Percentiles rank a stretch among this genome's conserved stretches.
phyloP scores from a whole-genome alignment of 1,140 invertebrate species.

The Trichoplusia ni region DNA sequence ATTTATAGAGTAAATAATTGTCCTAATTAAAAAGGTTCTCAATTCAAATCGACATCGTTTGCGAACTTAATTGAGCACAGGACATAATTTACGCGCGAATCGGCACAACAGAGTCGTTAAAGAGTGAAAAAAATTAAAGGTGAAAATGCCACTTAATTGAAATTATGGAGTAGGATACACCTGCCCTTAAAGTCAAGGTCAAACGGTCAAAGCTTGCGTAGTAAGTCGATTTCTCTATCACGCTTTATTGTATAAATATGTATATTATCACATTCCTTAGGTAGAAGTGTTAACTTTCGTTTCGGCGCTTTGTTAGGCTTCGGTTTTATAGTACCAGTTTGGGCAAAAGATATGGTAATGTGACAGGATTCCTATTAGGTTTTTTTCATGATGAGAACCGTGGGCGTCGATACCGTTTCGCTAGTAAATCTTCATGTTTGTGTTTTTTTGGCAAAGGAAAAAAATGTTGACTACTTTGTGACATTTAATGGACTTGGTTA shows the following conservation, averaged over 20 bases:
- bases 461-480: no score
- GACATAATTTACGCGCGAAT: no score
- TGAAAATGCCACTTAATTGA: slow-evolving; percentile 31
- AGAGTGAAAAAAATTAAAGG: neutral
- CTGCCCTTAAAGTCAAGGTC: slow-evolving; percentile 75
- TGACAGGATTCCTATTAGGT: slow-evolving; percentile 25
- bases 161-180: slow-evolving; percentile 43
- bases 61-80: no score
- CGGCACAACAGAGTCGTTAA: no score
- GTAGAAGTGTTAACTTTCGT: slow-evolving; percentile 47
- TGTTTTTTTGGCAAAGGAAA: no score
- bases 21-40: no score
- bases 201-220: slow-evolving; percentile 54
- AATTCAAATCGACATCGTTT: no score
- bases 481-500: no score
- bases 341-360: slow-evolving; percentile 36
- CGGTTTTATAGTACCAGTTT: slow-evolving; percentile 34
- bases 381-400: slow-evolving; percentile 10
- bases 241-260: slow-evolving; percentile 58
- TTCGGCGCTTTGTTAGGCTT: slow-evolving; percentile 29
- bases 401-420: slow-evolving; percentile 15
- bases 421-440: slow-evolving; percentile 9
- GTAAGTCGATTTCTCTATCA: slow-evolving; percentile 69
- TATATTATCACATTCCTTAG: slow-evolving; percentile 62
- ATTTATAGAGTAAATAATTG: no score